A percentile compares a stretch with the other conserved stretches of the same genome.
These are phyloP conservation scores for Pygoscelis antarcticus DNA, from an alignment of 2,113 vertebrate species.

Conservation along the genomic window DNA sequence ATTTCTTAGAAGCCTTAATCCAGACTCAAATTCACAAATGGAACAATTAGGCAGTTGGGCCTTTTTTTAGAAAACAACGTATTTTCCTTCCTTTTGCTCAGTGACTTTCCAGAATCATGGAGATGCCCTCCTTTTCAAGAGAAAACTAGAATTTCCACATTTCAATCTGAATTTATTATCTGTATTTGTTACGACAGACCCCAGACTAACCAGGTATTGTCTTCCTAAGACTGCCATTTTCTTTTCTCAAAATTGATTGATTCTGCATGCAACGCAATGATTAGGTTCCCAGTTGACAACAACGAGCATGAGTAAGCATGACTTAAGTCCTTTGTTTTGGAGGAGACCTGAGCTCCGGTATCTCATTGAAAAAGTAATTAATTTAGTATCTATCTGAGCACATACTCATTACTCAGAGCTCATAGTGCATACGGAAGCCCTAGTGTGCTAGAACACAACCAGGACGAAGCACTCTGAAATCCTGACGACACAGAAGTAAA, in stretches of 20 bases:
- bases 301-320: accelerated
- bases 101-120: not conserved
- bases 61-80: not conserved
- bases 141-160: not conserved
- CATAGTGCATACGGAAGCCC: accelerated
- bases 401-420: not conserved
- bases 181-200: not conserved
- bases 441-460: not conserved
- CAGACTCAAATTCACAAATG: not conserved
- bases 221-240: not conserved
- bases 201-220: not conserved
- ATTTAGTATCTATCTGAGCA: not conserved
- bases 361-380: not conserved
- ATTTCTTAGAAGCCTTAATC: not conserved
- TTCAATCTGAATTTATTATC: not conserved
- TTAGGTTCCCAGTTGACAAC: not conserved
- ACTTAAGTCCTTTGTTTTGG: not conserved
- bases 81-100: not conserved
- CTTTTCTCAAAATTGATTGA: not conserved
- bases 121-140: not conserved
- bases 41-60: not conserved
- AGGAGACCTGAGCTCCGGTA: not conserved
- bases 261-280: not conserved
- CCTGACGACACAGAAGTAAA: not conserved
- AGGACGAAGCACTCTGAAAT: not conserved